Base-by-base conservation (phyloP, 1,140 invertebrate genomes). In the Drosophila mauritiana region DNA sequence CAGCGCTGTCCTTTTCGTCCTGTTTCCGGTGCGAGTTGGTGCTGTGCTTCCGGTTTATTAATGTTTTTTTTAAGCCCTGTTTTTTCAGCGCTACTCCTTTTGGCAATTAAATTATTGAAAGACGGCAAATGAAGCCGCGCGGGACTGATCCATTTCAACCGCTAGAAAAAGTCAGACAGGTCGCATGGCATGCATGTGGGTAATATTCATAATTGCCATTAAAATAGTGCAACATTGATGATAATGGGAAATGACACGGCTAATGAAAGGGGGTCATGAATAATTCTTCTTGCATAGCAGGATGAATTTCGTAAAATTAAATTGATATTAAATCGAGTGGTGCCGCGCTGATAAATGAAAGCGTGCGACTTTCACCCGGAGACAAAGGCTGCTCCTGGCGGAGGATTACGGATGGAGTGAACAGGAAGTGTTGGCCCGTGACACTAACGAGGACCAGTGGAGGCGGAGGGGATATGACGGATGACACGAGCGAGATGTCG, bases 11-110 rank as follows among this genome's bases (percentile, higher is more conserved):
- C 55, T 70, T 86, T 78, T 83, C 77, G 59, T 61, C 76, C 75
- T 73, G 83, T 78, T 88, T 88, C 80, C 84, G 80, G 17, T 53
- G 20, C 34, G 59, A 83, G 75, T 68, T 77, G 78, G 76, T 79
- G 64, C 61, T 39, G 63, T 54, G 73, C 72, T 84, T 88, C 84
- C 84, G 84, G 76, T 88, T 57, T 89, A 89, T 88, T 89, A 86
- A 78, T 86, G 78, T 17, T 17, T 17, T 82, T 80, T 72, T 83
- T 70, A 76, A 51, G 22, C 34, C 36, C 52, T n/a, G 34, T 62
- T 80, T 53, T 69, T 59, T 45, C 46, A 45, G n/a, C 27, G 51
- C 62, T 17, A 22, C 49, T 57, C 25, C 36, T 70, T 78, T 74
- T 31, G 46, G 57, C 80, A 79, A 79, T 83, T 79, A 78, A 83